phyloP scores from a whole-genome alignment of 2,888 invertebrate genomes.

The Tiliacea citrago region DNA sequence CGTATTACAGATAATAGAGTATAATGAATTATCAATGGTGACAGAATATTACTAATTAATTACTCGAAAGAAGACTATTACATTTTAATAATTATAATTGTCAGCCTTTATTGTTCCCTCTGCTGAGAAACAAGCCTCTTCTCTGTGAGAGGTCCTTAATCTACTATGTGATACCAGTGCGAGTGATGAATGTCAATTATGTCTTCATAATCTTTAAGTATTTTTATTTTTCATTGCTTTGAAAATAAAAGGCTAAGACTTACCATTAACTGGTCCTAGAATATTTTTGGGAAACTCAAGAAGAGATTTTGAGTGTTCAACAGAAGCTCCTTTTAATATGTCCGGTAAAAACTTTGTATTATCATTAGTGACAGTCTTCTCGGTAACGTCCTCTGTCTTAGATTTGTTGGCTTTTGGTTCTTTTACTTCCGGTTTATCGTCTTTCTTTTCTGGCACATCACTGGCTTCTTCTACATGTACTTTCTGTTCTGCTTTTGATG shows the following conservation, averaged over 20 bases:
- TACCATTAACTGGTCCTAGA: slow-evolving; percentile 27
- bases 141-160: not conserved
- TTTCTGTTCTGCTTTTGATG: not conserved
- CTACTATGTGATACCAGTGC: not conserved
- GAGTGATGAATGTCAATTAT: not conserved
- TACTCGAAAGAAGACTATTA: not conserved
- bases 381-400: not conserved
- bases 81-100: too few species aligned
- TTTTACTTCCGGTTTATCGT: not conserved
- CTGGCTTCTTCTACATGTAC: not conserved
- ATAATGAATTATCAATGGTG: not conserved
- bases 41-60: not conserved
- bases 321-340: not conserved
- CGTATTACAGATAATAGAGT: not conserved
- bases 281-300: slow-evolving; percentile 1
- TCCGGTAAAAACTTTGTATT: not conserved
- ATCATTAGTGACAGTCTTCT: not conserved
- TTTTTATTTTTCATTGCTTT: not conserved
- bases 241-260: not conserved
- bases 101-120: not conserved
- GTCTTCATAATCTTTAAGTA: too few species aligned
- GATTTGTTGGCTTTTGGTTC: not conserved
- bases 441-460: not conserved
- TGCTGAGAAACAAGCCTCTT: too few species aligned
- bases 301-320: not conserved